Evolutionary conservation across 2,113 vertebrate species (phyloP).

Genomic region (Octodon degus): DNA sequence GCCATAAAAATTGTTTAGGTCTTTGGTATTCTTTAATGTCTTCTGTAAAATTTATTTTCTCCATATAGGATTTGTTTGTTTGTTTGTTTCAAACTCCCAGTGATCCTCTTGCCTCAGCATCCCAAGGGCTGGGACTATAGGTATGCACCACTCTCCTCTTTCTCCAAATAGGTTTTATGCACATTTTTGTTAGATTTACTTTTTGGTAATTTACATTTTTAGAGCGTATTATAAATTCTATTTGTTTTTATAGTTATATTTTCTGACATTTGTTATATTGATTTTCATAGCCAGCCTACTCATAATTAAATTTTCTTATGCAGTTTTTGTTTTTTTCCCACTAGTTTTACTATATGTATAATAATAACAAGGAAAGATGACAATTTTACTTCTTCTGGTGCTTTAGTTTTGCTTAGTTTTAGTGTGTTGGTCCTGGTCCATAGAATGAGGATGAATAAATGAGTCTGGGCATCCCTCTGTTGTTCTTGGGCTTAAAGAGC

Average conservation of each 20-base stretch:
- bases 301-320: not conserved
- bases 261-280: slow-evolving; percentile 23
- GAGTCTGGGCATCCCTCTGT: not conserved
- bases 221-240: not conserved
- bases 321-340: not conserved
- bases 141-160: not conserved
- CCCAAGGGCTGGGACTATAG: not conserved
- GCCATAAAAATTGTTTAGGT: not conserved
- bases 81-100: not conserved
- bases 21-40: not conserved
- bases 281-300: not conserved
- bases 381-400: not conserved
- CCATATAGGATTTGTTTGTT: not conserved
- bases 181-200: slow-evolving; percentile 16
- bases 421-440: not conserved
- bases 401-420: slow-evolving; percentile 11
- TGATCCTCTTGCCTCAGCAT: not conserved
- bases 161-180: not conserved
- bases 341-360: not conserved
- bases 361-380: not conserved
- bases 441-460: not conserved
- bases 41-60: not conserved
- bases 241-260: slow-evolving; percentile 43
- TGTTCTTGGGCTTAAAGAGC: not conserved
- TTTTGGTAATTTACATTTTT: not conserved